phyloP scores from a whole-genome alignment of 2,888 invertebrate species.

The Tuta absoluta region DNA sequence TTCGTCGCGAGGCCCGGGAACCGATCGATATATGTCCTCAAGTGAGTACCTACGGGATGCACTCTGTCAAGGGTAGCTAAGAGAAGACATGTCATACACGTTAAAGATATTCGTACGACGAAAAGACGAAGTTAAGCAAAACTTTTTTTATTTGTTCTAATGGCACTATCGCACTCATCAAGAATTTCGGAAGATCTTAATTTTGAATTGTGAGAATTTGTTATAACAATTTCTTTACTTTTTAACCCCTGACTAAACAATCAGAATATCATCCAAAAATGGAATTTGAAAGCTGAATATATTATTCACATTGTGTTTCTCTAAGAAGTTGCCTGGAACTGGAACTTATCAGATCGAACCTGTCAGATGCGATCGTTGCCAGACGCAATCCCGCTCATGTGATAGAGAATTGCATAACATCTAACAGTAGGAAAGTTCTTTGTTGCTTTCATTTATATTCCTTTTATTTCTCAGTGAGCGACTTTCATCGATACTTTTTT shows the following conservation, averaged over 20 bases:
- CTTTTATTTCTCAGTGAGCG: not conserved
- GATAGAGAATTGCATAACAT: constrained; percentile 11
- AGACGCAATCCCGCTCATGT: constrained; percentile 12
- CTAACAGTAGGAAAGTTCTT: not conserved
- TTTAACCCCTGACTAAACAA: too few relatives aligned
- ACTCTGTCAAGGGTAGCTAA: constrained; percentile 54
- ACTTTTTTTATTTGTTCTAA: not conserved
- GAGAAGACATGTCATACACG: not conserved
- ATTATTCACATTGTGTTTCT: not conserved
- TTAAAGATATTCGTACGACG: not conserved
- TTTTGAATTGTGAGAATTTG: too few relatives aligned
- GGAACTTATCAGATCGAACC: constrained; percentile 7
- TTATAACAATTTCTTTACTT: too few relatives aligned
- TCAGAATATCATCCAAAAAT: too few relatives aligned
- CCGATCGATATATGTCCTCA: constrained; percentile 60
- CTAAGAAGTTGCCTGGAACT: not conserved
- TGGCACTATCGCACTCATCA: too few relatives aligned
- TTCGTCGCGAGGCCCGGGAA: constrained; percentile 48
- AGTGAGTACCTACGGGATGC: constrained; percentile 40
- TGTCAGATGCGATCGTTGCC: constrained; percentile 15
- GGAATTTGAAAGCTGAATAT: not conserved
- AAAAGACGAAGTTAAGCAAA: not conserved
- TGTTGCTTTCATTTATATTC: not conserved
- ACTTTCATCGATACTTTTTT: constrained; percentile 7
- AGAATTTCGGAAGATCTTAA: too few relatives aligned